Base-by-base conservation (phyloP, 2,888 invertebrate genomes). In the Sabatieria punctata region DNA sequence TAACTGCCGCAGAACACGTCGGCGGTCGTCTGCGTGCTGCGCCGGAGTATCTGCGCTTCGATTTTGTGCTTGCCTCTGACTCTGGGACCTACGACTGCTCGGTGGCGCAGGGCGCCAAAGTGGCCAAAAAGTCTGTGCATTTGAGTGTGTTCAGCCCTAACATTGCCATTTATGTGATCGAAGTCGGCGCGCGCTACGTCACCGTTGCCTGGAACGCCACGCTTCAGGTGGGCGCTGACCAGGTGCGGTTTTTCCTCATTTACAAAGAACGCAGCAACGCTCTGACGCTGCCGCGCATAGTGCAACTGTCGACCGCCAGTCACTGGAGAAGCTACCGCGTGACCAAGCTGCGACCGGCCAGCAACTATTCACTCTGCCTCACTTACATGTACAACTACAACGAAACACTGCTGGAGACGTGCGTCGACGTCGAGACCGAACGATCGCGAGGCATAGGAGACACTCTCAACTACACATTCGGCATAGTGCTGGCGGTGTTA, bases 291-390 rank as follows among this genome's bases (percentile, higher is more conserved):
- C 43, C 22, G 23, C 36, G 36, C 18, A n/a, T 22, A 2, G 21
- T 43, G 4, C 24, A 35, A 33, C 25, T 46, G 6, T 22, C 44
- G 40, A 39, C 4, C 4, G 13, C n/a, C n/a, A 11, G 4, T 15
- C 41, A 19, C 24, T 48, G 37, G 41, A 35, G 35, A n/a, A 24
- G 33, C 21, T 41, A 40, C 36, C n/a, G 23, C 8, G 38, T 48
- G 21, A 33, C n/a, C 4, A 23, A 22, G 2, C 44, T 49, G 2
- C 2, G 24, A 33, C 40, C 48, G 13, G 24, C 3, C 3, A 48
- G 45, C 25, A 50, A 50, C 26, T 50, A 50, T 33, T 35, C 44
- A 23, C 18, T 50, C 27, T 50, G 50, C 23, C 24, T 50, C 15
- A 2, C 25, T 3, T 48, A 48, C 36, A 21, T 2, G 2, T 4